Evolutionary conservation across 2,888 invertebrate species (phyloP).

Genomic region (Agelastica alni): DNA sequence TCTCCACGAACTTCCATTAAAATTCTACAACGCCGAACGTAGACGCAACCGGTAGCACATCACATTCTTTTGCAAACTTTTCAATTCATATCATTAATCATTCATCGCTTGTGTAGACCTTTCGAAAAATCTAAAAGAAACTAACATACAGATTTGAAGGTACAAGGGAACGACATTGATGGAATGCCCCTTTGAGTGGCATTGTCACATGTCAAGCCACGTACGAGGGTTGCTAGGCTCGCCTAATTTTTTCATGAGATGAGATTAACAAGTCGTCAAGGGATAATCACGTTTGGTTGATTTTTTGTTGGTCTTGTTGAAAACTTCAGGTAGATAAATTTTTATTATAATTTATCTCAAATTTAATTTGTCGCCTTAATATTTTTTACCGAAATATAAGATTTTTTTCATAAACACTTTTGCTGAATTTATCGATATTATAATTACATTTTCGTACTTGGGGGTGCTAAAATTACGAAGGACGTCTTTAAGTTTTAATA

Average conservation of each 20-base stretch:
- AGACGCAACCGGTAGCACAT: conserved; percentile 14
- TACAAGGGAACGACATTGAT: conserved; percentile 23
- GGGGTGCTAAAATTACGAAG: no score
- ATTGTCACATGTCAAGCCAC: conserved; percentile 25
- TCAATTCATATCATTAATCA: conserved; percentile 19
- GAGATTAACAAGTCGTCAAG: conserved; percentile 11
- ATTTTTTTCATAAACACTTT: no score
- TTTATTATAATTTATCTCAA: no score
- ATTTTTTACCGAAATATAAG: no score
- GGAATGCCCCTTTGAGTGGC: conserved; percentile 20
- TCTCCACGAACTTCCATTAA: conserved; percentile 4
- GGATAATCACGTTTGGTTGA: conserved; percentile 6
- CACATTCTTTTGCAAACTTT: conserved; percentile 17
- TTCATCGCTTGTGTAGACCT: conserved; percentile 15
- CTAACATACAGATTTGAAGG: conserved; percentile 19
- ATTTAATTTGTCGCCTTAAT: no score
- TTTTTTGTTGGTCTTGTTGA: background rate
- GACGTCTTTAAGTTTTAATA: no score
- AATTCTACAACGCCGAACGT: background rate
- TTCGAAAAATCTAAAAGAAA: conserved; percentile 9
- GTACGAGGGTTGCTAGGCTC: conserved; percentile 10
- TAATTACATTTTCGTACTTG: no score
- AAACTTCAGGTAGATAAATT: background rate
- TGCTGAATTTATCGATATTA: no score
- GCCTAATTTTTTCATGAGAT: conserved; percentile 16